Percentiles rank a stretch among this genome's conserved stretches.
These are phyloP conservation scores for Gymnodraco acuticeps DNA, from an alignment of 2,797 vertebrate genomes.

Conservation along the genomic window DNA sequence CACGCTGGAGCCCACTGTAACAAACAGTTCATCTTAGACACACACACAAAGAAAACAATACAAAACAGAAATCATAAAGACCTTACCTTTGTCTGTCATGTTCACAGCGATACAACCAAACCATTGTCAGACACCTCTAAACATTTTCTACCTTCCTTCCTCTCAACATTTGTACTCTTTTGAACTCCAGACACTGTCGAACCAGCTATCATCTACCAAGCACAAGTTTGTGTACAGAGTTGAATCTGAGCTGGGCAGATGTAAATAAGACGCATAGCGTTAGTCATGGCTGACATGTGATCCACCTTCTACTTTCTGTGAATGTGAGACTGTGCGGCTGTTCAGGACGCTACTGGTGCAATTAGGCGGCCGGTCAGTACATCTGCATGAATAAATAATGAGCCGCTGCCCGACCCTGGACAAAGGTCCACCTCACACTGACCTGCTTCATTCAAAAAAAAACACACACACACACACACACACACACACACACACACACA, in stretches of 20 bases:
- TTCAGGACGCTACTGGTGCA: constrained; percentile 49
- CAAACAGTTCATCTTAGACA: constrained; percentile 19
- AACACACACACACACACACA: background rate
- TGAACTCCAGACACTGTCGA: background rate
- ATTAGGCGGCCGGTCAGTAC: constrained; percentile 62
- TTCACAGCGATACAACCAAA: constrained; percentile 38
- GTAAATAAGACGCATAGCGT: constrained; percentile 72
- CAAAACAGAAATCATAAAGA: background rate
- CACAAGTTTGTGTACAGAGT: constrained; percentile 37
- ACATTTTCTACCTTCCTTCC: background rate
- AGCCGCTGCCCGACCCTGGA: constrained; percentile 52
- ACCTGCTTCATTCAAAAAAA: constrained; percentile 46
- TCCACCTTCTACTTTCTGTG: constrained; percentile 47
- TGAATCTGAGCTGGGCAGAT: constrained; percentile 52
- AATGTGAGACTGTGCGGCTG: constrained; percentile 53
- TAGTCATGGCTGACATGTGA: constrained; percentile 60
- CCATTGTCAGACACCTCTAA: constrained; percentile 12
- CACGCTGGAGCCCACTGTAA: constrained; percentile 33
- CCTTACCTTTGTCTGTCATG: constrained; percentile 47
- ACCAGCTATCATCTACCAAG: background rate
- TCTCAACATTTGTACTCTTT: constrained; percentile 9
- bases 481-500: background rate
- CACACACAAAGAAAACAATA: background rate
- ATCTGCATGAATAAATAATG: constrained; percentile 77
- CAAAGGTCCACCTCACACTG: constrained; percentile 68